A percentile compares a stretch with the other conserved stretches of the same genome.
phyloP scores from a whole-genome alignment of 2,113 vertebrate genomes.

The Gorsachius goisagi region DNA sequence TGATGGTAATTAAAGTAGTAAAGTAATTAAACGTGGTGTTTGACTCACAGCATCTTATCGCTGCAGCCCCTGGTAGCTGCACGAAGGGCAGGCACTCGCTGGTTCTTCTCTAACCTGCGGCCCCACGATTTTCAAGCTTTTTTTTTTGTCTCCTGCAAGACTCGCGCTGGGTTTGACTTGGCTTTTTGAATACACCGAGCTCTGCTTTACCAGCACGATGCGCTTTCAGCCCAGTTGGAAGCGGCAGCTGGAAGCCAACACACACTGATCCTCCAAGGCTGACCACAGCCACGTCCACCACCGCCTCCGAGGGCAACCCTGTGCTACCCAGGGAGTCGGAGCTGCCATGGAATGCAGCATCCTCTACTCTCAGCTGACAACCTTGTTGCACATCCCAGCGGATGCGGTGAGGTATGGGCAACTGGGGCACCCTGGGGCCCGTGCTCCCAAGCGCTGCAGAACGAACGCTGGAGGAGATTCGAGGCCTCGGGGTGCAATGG shows the following conservation, averaged over 20 bases:
- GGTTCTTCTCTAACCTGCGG: neutral
- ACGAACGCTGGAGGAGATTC: neutral
- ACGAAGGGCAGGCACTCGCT: neutral
- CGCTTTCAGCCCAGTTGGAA: neutral
- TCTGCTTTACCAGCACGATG: neutral
- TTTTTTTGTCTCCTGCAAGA: neutral
- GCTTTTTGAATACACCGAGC: neutral
- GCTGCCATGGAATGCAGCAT: fast-evolving
- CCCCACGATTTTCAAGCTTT: neutral
- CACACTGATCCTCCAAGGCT: fast-evolving
- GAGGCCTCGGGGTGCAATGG: neutral
- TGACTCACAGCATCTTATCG: neutral
- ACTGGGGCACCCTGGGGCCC: fast-evolving
- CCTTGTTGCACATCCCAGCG: fast-evolving
- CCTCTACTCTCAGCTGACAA: neutral
- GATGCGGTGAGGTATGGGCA: fast-evolving
- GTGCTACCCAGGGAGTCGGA: neutral
- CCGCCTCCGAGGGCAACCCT: neutral
- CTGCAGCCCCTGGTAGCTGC: neutral
- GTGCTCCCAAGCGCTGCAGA: fast-evolving
- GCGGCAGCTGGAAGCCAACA: neutral
- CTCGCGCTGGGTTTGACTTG: neutral
- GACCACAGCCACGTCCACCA: neutral
- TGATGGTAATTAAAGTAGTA: neutral
- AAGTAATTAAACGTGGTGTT: neutral